Evolutionary conservation across 2,888 invertebrate genomes (phyloP), one percentile per base, ranked within the genome.

Genomic region (Orchesellides sinensis): DNA sequence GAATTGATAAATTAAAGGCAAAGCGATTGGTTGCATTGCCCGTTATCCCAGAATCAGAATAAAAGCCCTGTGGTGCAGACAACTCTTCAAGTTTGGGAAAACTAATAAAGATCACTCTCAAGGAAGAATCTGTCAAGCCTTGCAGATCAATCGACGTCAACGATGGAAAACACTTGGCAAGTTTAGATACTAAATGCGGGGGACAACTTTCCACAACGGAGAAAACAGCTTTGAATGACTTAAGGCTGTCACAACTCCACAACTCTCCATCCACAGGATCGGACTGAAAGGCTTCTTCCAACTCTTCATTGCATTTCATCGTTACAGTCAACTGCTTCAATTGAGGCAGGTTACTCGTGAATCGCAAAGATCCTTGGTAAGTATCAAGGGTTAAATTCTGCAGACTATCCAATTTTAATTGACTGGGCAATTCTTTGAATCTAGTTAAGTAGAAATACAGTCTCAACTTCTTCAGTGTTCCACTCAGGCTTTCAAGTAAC

Each of bases 371-470:
- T 47, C 85, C 85, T 80, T 85, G 81, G 72, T 85, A 85, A 27
- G 83, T 83, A 35, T 85, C 85, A 27, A 85, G 65, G 19, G 83
- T 79, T 32, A 85, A 68, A 29, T 83, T 70, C 40, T 85, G 80
- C 23, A 85, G 59, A 61, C 82, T 83, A 32, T 79, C 83, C 52
- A 85, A 68, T 23, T 68, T 69, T 56, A 85, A 70, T 19, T 68
- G 79, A 10, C 49, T 77, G 14, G 85, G 85, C 29, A 85, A 61
- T 69, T 83, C 81, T 23, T 85, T 85, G 52, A 83, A 84, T 52
- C 74, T 81, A 27, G 85, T 84, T 49, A 85, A 79, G 68, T 85
- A 83, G 78, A 85, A 85, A 66, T 85, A 83, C 61, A 85, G 82
- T 78, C 85, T 82, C 63, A 83, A 69, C 70, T 69, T 83, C 45